A percentile compares a stretch with the other conserved stretches of the same genome.
These are phyloP conservation scores for Drosophila gaucha DNA, from an alignment of 2,888 invertebrate species.

Conservation along the genomic window DNA sequence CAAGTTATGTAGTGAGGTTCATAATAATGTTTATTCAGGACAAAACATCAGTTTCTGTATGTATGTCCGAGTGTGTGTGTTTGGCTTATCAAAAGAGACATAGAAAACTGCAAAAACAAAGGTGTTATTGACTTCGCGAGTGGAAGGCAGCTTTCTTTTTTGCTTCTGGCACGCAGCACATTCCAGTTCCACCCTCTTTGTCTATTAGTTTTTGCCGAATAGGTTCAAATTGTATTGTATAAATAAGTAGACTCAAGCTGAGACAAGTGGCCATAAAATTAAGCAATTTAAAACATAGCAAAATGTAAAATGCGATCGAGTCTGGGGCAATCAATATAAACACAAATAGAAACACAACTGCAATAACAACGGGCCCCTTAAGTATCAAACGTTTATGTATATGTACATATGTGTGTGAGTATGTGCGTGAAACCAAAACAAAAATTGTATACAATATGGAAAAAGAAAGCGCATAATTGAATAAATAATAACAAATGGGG, in stretches of 20 bases:
- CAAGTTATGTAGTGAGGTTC: neutral
- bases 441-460: constrained; percentile 58
- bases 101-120: constrained; percentile 74
- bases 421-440: constrained; percentile 69
- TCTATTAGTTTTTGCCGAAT: constrained; percentile 39
- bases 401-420: constrained; percentile 19
- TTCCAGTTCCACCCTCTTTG: constrained; percentile 29
- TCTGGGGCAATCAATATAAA: constrained; percentile 70
- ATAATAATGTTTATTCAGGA: neutral
- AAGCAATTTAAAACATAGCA: constrained; percentile 34
- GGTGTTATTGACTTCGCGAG: constrained; percentile 65
- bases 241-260: constrained; percentile 40
- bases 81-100: constrained; percentile 67
- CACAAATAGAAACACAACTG: constrained; percentile 35
- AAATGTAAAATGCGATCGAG: constrained; percentile 44
- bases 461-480: constrained; percentile 78
- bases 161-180: constrained; percentile 50
- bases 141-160: constrained; percentile 67
- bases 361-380: constrained; percentile 42
- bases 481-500: constrained; percentile 73
- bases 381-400: constrained; percentile 10
- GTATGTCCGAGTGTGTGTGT: constrained; percentile 13
- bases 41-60: neutral
- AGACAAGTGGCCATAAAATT: constrained; percentile 32
- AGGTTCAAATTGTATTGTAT: constrained; percentile 40